Base-by-base conservation (phyloP, 2,888 invertebrate genomes). In the Drosophila subquinaria region DNA sequence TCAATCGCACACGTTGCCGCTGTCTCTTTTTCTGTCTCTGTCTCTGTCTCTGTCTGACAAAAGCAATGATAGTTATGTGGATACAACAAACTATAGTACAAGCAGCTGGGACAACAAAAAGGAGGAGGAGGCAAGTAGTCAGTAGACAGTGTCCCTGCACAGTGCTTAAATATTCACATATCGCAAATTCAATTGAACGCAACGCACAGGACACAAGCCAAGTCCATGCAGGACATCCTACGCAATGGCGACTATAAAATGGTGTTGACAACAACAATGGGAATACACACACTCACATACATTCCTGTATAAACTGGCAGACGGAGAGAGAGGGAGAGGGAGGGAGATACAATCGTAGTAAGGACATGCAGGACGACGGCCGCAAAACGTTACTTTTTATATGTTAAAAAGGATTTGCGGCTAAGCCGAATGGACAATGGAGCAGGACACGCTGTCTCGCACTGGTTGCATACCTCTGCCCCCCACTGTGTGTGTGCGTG, bases 131-230 rank as follows among this genome's bases (percentile, higher is more conserved):
- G 27, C 15, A 53, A 56, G 42, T 45, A 33, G 45, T 61, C 35
- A 48, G 42, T 45, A 36, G 45, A 61, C 35, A 45, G 42, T 66
- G 83, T 88, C 86, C 88, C 86, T 68, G 80, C 73, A 67, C 83
- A 88, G 86, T 87, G 80, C 88, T 87, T 87, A 88, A 87, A 87
- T 87, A 87, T 87, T 86, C 86, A 87, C 86, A 88, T 87, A 86
- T 87, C 88, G 86, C 86, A 88, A 88, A 87, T 86, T 86, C 86
- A 86, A 86, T 86, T 86, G 86, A 88, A 86, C 87, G 76, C 76
- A 82, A 76, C 85, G 76, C 85, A 77, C 77, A 73, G 50, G 57
- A 43, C 51, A 70, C 50, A 79, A 81, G 82, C 77, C 79, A 76
- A 74, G 69, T 73, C 73, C 72, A 35, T 55, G 72, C 55, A 59